These are phyloP conservation scores for Athetis lepigone DNA, from an alignment of 2,888 invertebrate genomes.

Conservation along the genomic window DNA sequence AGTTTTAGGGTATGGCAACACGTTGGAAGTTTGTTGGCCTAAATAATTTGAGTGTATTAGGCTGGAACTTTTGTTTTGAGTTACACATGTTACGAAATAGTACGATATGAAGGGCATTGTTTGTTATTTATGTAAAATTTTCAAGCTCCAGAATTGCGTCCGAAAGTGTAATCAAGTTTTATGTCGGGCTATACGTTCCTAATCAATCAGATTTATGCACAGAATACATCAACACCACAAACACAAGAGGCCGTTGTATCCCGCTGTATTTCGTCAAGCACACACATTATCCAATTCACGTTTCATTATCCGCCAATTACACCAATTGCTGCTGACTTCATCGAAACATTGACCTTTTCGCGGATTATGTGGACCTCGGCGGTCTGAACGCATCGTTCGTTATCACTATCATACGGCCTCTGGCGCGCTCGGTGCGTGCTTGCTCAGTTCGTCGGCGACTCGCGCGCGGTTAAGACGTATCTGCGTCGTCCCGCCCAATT, in stretches of 20 bases:
- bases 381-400: conserved; percentile 64
- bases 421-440: conserved; percentile 69
- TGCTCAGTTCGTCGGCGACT: conserved; percentile 59
- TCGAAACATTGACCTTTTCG: conserved; percentile 88
- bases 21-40: conserved; percentile 26
- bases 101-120: not conserved
- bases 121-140: not conserved
- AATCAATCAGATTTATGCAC: conserved; percentile 9
- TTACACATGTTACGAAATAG: conserved; percentile 20
- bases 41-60: conserved; percentile 47
- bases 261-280: conserved; percentile 57
- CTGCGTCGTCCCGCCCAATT: conserved; percentile 43
- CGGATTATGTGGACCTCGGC: conserved; percentile 74
- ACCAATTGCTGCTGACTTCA: conserved; percentile 79
- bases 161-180: conserved; percentile 2
- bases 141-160: not conserved
- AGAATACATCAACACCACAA: conserved; percentile 18
- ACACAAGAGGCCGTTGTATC: conserved; percentile 43
- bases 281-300: conserved; percentile 65
- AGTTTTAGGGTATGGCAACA: conserved; percentile 26
- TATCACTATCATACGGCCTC: conserved; percentile 60
- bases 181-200: not conserved
- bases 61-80: conserved; percentile 32
- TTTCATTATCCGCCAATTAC: conserved; percentile 66
- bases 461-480: conserved; percentile 61